A percentile compares a stretch with the other conserved stretches of the same genome.
Conservation (phyloP, 1,140 invertebrate species). For the Drosophila ambigua region DNA sequence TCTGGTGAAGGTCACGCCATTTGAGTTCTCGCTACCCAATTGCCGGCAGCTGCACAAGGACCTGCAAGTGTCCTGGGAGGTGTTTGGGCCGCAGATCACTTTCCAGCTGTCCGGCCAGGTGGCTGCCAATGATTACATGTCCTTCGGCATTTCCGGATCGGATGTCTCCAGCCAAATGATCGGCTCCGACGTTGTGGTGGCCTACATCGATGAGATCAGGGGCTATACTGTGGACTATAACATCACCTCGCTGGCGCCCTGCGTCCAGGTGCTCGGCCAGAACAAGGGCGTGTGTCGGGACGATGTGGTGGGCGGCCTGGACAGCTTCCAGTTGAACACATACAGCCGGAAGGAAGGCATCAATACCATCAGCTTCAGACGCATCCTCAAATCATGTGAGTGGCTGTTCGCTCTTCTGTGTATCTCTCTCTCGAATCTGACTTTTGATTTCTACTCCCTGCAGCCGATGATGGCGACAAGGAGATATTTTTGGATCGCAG, state of each 20-base stretch:
- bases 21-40: conserved; percentile 89
- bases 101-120: conserved; percentile 92
- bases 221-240: conserved; percentile 93
- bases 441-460: background rate
- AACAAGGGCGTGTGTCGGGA: conserved; percentile 95
- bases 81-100: conserved; percentile 94
- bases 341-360: conserved; percentile 89
- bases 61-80: conserved; percentile 94
- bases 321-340: conserved; percentile 91
- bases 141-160: conserved; percentile 93
- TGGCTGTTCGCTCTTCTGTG: conserved; percentile 20
- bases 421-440: background rate
- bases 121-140: conserved; percentile 92
- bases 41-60: conserved; percentile 93
- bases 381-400: conserved; percentile 88
- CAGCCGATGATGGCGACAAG: conserved; percentile 91
- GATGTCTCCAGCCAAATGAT: conserved; percentile 90
- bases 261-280: conserved; percentile 92
- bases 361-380: conserved; percentile 91
- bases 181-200: conserved; percentile 92
- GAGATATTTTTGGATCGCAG: conserved; percentile 88
- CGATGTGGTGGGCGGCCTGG: conserved; percentile 89
- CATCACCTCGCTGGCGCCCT: conserved; percentile 93
- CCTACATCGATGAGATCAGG: conserved; percentile 89
- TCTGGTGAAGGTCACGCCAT: conserved; percentile 86